These are phyloP conservation scores for Podarcis muralis DNA, from an alignment of 2,113 vertebrate genomes.

Conservation along the genomic window DNA sequence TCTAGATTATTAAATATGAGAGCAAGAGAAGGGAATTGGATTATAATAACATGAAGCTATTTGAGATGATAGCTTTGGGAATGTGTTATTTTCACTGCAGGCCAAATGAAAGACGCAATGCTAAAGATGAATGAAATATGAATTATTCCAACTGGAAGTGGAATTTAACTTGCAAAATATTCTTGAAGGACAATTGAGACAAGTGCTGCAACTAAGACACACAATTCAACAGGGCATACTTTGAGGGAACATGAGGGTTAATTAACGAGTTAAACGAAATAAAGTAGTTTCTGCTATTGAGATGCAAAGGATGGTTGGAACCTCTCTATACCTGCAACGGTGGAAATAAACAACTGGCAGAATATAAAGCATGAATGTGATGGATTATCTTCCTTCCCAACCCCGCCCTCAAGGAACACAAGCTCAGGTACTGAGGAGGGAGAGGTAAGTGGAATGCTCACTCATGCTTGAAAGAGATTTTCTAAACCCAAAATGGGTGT, in stretches of 20 bases:
- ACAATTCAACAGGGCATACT: background rate
- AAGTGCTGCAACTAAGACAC: background rate
- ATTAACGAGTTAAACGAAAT: background rate
- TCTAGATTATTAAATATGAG: slow-evolving; percentile 16
- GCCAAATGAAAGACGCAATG: background rate
- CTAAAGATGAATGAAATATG: slow-evolving; percentile 10
- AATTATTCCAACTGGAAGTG: slow-evolving; percentile 12
- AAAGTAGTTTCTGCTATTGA: background rate
- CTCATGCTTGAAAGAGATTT: background rate
- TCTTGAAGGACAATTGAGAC: background rate
- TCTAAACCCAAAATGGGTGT: background rate
- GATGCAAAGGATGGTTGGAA: background rate
- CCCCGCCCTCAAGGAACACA: background rate
- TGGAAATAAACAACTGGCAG: background rate
- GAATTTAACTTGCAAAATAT: slow-evolving; percentile 16
- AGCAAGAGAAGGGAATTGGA: slow-evolving; percentile 15
- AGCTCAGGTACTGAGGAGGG: background rate
- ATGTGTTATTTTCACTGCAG: slow-evolving; percentile 11
- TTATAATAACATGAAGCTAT: slow-evolving; percentile 30
- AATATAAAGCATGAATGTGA: background rate
- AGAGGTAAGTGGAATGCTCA: background rate
- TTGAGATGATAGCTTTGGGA: slow-evolving; percentile 1
- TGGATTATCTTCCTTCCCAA: background rate
- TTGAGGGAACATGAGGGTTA: background rate
- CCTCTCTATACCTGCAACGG: background rate